Conservation (phyloP, 2,113 vertebrate genomes). For the Onychostoma macrolepis region DNA sequence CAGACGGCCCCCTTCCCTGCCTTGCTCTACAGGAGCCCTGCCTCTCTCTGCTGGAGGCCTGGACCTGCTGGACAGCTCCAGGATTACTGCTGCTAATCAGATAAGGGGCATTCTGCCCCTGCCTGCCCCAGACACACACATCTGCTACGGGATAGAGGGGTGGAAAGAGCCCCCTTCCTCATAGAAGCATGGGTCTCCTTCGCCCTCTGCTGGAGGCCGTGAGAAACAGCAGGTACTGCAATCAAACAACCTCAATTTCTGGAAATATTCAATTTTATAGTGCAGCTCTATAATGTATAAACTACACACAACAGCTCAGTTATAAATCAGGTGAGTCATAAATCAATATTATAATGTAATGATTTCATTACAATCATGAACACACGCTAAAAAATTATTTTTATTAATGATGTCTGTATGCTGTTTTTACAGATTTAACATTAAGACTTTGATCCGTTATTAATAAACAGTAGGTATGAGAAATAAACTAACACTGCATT, state of each 20-base stretch:
- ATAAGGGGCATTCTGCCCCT: conserved; percentile 81
- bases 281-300: too few species aligned
- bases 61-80: conserved; percentile 81
- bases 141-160: conserved; percentile 69
- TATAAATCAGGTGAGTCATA: too few species aligned
- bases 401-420: too few species aligned
- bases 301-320: too few species aligned
- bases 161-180: conserved; percentile 9
- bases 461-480: conserved; percentile 9
- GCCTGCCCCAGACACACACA: conserved; percentile 71
- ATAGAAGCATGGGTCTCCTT: conserved; percentile 70
- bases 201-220: conserved; percentile 87
- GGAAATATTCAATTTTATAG: too few species aligned
- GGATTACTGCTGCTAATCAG: conserved; percentile 93
- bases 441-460: too few species aligned
- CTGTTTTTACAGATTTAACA: too few species aligned
- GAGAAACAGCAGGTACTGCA: conserved; percentile 18
- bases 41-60: conserved; percentile 78
- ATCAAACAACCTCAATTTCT: background rate
- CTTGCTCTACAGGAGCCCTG: conserved; percentile 73
- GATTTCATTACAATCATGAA: too few species aligned
- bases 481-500: conserved; percentile 8
- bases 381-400: too few species aligned
- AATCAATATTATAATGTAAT: too few species aligned
- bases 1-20: conserved; percentile 53